Conservation (phyloP, 1,140 invertebrate species). For the Rhagoletis zephyria region DNA sequence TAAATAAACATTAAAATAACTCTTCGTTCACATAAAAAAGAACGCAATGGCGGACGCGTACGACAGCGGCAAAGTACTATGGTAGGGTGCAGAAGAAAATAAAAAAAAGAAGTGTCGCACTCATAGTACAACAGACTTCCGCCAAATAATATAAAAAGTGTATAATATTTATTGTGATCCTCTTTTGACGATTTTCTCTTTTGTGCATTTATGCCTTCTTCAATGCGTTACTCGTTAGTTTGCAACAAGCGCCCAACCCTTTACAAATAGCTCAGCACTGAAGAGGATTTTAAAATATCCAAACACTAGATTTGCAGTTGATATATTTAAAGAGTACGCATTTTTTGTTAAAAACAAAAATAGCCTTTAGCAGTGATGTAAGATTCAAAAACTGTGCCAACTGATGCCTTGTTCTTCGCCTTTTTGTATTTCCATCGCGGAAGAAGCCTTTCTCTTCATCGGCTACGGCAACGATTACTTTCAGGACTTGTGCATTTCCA, state of each 20-base stretch:
- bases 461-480: no score
- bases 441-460: no score
- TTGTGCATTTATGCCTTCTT: constrained; percentile 32
- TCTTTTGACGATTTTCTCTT: constrained; percentile 54
- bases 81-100: background rate
- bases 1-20: constrained; percentile 49
- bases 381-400: no score
- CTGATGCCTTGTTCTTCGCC: no score
- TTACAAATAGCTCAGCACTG: background rate
- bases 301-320: background rate
- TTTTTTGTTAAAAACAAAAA: no score
- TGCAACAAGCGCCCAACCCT: background rate
- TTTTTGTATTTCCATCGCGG: no score
- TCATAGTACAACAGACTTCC: constrained; percentile 34
- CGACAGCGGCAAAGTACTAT: background rate
- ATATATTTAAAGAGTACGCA: background rate
- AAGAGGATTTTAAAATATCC: constrained; percentile 15
- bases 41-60: background rate
- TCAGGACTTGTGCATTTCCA: no score
- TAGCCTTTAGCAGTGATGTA: no score
- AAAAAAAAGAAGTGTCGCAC: background rate
- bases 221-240: constrained; percentile 12
- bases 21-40: constrained; percentile 23
- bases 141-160: constrained; percentile 54
- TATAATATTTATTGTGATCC: constrained; percentile 57